Evolutionary conservation across 2,113 vertebrate species (phyloP).

Genomic region (Tamias sibiricus): DNA sequence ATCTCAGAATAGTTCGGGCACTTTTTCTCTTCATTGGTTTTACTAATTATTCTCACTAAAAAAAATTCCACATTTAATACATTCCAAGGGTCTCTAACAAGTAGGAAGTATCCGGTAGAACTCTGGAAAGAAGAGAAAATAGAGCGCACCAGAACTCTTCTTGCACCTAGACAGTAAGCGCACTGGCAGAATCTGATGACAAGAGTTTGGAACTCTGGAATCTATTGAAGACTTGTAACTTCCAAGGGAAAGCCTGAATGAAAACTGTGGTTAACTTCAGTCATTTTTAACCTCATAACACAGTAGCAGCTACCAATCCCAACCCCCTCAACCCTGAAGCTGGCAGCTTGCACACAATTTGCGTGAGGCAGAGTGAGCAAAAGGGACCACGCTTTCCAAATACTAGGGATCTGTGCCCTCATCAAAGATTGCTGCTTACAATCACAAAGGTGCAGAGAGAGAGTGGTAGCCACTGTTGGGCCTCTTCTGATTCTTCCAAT

Average conservation of each 20-base stretch:
- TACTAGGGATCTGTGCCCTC: not conserved
- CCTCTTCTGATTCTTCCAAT: no score
- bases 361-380: not conserved
- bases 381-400: not conserved
- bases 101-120: not conserved
- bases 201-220: not conserved
- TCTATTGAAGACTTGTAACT: not conserved
- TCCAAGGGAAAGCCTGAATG: not conserved
- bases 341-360: not conserved
- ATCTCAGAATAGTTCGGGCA: not conserved
- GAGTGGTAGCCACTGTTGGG: not conserved
- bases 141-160: not conserved
- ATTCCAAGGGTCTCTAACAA: not conserved
- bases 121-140: not conserved
- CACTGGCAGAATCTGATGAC: not conserved
- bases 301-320: not conserved
- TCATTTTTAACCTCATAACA: not conserved
- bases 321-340: no score
- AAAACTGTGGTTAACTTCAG: not conserved
- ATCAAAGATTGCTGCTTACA: not conserved
- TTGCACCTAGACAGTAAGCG: not conserved
- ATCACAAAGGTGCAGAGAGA: not conserved
- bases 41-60: not conserved
- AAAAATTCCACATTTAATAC: not conserved
- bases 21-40: not conserved